Evolutionary conservation across 1,140 invertebrate species (phyloP), one percentile per base, ranked within the genome.

Genomic region (Papilio machaon): DNA sequence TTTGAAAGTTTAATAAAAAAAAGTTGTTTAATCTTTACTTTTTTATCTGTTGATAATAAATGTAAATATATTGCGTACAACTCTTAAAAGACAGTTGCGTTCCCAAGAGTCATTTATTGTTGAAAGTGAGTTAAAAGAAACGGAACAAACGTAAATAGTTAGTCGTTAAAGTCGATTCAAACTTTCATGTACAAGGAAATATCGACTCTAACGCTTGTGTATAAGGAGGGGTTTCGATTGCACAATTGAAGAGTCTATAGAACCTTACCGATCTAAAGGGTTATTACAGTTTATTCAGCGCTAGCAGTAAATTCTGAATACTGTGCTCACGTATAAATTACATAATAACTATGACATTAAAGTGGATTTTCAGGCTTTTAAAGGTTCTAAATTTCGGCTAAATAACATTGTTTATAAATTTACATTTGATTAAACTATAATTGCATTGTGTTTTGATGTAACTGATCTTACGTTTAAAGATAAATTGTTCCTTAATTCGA

Each of bases 41-140:
- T 58, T 30, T 19, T 19, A 38, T 19, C 10, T 60, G 30, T 78
- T 54, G 30, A 52, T 78, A 54, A 77, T 35, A 78, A 58, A 78
- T 78, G 49, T 60, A 43, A 77, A 77, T 77, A 19, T 54, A 38
- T 52, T 7, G 54, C 75, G 46, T 35, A 47, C 11, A 79, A 17
- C 58, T 67, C 60, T 79, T 87, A 87, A 87, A 87, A 90, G 85
- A 88, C 87, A 89, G 85, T 87, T 86, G 81, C 83, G 82, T 88
- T 89, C 83, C 86, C 80, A 83, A 91, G 87, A 88, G 85, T 84
- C 88, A 91, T 92, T 94, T 92, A 93, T 93, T 93, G 89, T 91
- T 90, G 86, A 88, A 88, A 89, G 87, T 89, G 90, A 89, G 87
- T 91, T 91, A 91, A 93, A 92, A 89, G 89, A 90, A 89, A 87